phyloP scores from a whole-genome alignment of 2,113 vertebrate genomes.

The Oenanthe melanoleuca region DNA sequence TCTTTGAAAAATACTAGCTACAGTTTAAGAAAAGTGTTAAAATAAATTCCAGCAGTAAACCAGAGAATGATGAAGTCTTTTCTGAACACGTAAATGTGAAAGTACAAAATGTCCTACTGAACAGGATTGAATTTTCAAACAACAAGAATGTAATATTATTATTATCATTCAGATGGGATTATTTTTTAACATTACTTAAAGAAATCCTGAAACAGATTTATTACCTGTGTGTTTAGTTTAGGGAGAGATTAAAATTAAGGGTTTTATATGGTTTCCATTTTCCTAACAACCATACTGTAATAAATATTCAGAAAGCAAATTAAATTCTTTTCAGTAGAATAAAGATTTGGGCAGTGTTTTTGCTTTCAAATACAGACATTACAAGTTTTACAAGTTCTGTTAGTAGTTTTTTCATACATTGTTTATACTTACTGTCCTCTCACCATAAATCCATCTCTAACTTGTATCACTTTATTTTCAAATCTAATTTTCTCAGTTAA shows the following conservation, averaged over 20 bases:
- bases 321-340: not conserved
- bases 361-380: not conserved
- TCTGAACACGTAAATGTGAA: not conserved
- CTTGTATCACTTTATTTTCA: not conserved
- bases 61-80: not conserved
- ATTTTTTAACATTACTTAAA: not conserved
- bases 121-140: not conserved
- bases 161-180: not conserved
- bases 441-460: not conserved
- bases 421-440: not conserved
- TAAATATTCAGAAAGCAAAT: not conserved
- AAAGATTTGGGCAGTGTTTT: not conserved
- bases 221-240: not conserved
- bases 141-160: not conserved
- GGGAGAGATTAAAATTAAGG: not conserved
- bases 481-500: not conserved
- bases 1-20: not conserved
- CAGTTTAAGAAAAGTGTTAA: not conserved
- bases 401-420: not conserved
- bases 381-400: not conserved
- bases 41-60: not conserved
- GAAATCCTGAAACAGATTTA: not conserved
- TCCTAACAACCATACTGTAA: not conserved
- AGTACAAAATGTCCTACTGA: not conserved
- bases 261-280: not conserved